Base-by-base conservation (phyloP, 2,113 vertebrate species). In the Condylura cristata region DNA sequence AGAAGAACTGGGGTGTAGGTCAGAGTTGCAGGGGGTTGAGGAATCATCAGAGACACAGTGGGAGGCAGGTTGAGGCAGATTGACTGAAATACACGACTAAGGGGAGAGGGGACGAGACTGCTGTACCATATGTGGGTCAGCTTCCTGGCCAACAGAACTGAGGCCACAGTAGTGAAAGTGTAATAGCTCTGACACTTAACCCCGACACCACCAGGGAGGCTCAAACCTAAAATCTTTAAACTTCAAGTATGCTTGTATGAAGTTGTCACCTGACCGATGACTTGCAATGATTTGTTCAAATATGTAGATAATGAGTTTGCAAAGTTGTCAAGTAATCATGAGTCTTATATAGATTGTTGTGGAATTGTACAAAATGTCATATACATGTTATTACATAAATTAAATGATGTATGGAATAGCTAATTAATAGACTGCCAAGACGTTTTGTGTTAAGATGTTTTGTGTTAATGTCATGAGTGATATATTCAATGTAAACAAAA, bases 401-500 rank as follows among this genome's bases (percentile, higher is more conserved):
- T 94, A 84, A 37, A 71, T 51, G 61, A 81, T 13, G 74, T 71
- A 34, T 1, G 1, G 82, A 93, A 86, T 94, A n/a, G 16, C 63
- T n/a, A 88, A 68, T 89, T 65, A 51, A 8, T 68, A 22, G n/a
- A 56, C 26, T 86, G 53, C 56, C 17, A 44, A 28, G 94, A 30
- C 56, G 30, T 70, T 87, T 32, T 56, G 16, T 63, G 24, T 70
- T 83, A 70, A 94, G 94, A 30, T 61, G 30, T 70, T 87, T 32
- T 56, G 16, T 63, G 24, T 70, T 83, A 70, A 51, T 58, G 6
- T 75, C 56, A 86, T 65, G 22, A 89, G 75, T 83, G 17, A 20
- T 56, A 28, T 20, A 80, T 83, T 79, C 83, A 65, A 32, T 76
- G 30, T 76, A 92, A 76, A 89, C 26, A 39, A 81, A 95, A 39